Evolutionary conservation across 2,888 invertebrate species (phyloP).

Genomic region (Dinocampus coccinellae): DNA sequence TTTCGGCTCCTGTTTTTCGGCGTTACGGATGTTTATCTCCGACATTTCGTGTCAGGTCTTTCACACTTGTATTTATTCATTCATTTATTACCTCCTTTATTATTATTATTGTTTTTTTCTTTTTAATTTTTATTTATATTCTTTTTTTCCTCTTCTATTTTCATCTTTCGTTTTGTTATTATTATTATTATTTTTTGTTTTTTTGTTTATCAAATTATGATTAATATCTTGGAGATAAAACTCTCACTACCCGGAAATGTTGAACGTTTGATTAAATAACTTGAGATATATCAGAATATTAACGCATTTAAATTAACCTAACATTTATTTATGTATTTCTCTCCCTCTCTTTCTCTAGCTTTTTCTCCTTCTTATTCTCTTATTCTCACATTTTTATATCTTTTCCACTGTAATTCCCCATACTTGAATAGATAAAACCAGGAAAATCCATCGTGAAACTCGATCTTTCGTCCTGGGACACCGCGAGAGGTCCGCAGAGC

Average conservation of each 20-base stretch:
- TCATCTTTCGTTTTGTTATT: background rate
- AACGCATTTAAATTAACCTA: conserved; percentile 14
- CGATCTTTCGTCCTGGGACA: conserved; percentile 17
- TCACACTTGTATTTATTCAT: no score
- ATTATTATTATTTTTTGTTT: no score
- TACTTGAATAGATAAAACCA: conserved; percentile 10
- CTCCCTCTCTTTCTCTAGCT: background rate
- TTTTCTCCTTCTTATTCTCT: background rate
- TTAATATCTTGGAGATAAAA: background rate
- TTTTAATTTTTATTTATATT: conserved; percentile 1
- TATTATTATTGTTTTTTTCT: background rate
- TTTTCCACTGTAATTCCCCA: background rate
- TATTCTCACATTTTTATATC: background rate
- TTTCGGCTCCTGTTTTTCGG: conserved; percentile 64
- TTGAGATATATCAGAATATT: conserved; percentile 1
- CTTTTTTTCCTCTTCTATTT: background rate
- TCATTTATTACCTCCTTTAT: no score
- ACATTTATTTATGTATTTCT: no score
- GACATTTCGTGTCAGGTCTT: conserved; percentile 5
- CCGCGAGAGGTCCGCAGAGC: conserved; percentile 13
- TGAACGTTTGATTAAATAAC: conserved; percentile 10
- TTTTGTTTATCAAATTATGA: background rate
- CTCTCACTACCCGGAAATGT: conserved; percentile 4
- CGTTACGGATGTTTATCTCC: conserved; percentile 53
- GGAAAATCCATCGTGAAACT: conserved; percentile 6